phyloP scores from a whole-genome alignment of 1,140 invertebrate species.

The Euwallacea fornicatus region DNA sequence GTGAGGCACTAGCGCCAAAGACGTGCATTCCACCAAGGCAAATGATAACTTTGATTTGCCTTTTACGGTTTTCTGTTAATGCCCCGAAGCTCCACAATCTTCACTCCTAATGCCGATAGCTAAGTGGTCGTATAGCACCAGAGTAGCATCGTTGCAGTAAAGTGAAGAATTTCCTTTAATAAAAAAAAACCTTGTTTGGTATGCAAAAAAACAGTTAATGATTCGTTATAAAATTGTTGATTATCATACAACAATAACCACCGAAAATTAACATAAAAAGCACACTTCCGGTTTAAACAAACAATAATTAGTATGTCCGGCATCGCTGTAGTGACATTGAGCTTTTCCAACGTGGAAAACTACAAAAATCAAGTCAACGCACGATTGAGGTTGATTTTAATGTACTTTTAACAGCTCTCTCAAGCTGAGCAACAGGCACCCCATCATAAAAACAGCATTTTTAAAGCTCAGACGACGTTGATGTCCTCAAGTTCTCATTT shows the following conservation, averaged over 20 bases:
- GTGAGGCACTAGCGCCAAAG: background rate
- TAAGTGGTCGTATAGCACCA: too few relatives aligned
- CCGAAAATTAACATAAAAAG: constrained; percentile 5
- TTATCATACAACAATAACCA: background rate
- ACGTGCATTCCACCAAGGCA: background rate
- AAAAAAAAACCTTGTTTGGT: too few relatives aligned
- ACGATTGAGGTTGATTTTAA: constrained; percentile 5
- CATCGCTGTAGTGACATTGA: background rate
- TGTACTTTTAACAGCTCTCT: background rate
- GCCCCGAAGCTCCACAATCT: too few relatives aligned
- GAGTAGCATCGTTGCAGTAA: too few relatives aligned
- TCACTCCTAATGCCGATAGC: too few relatives aligned
- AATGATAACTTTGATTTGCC: background rate
- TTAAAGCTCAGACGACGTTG: background rate
- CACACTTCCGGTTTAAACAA: constrained; percentile 4
- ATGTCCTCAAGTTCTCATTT: too few relatives aligned
- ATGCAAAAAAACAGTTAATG: constrained; percentile 6
- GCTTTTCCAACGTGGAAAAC: background rate
- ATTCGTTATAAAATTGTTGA: background rate
- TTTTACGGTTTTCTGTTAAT: background rate
- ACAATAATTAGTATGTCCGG: constrained; percentile 4
- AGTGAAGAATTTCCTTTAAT: too few relatives aligned
- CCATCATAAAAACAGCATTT: background rate
- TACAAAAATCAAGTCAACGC: constrained; percentile 5
- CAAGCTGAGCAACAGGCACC: background rate